These are phyloP conservation scores for Microcebus lehilahytsara DNA, from an alignment of 2,113 vertebrate species.

Conservation along the genomic window DNA sequence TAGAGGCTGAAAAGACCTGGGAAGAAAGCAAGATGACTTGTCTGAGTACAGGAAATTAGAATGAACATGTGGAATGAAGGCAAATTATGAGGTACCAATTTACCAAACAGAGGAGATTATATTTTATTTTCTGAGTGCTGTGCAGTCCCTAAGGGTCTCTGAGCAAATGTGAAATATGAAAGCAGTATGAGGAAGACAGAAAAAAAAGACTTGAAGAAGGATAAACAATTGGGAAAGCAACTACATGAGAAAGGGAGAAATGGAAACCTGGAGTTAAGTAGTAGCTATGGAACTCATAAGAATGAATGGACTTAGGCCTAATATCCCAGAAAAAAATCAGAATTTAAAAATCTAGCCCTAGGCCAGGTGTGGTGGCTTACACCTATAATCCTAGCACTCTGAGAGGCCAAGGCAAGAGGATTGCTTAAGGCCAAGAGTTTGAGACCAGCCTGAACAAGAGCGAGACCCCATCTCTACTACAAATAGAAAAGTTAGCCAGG, in stretches of 20 bases:
- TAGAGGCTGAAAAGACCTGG: neutral
- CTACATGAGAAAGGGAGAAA: neutral
- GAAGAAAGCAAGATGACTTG: neutral
- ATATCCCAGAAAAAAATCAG: neutral
- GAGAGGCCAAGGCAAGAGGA: no score
- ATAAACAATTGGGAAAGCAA: neutral
- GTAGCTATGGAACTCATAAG: neutral
- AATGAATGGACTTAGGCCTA: neutral
- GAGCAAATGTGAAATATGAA: constrained; percentile 9
- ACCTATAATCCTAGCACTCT: no score
- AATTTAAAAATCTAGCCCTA: neutral
- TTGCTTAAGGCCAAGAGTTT: no score
- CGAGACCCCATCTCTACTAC: no score
- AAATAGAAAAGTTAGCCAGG: no score
- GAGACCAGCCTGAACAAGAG: no score
- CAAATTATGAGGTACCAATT: neutral
- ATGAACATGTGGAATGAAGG: neutral
- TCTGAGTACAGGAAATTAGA: neutral
- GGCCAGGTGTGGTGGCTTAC: no score
- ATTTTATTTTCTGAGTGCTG: neutral
- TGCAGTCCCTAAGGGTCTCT: neutral
- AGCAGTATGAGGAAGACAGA: neutral
- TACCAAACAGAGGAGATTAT: neutral
- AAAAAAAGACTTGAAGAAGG: neutral
- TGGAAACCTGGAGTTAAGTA: neutral